Evolutionary conservation across 2,797 vertebrate genomes (phyloP), one percentile per base, ranked within the genome.

Genomic region (Capromys pilorides): DNA sequence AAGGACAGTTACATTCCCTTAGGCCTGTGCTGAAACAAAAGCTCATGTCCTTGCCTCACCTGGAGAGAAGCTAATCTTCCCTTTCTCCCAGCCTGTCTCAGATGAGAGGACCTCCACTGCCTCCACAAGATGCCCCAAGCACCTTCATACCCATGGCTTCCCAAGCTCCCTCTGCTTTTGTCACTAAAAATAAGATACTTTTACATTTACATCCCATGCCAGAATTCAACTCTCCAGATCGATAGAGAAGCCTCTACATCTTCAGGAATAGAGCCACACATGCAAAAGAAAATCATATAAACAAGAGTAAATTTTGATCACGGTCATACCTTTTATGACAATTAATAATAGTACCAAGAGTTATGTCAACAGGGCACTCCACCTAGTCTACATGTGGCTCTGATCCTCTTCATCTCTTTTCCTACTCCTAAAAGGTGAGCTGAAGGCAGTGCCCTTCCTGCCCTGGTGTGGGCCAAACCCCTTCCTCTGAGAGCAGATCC

Each of bases 111-210:
- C 39, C 64, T 54, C 57, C 57, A 36, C 0, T 16, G 36, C 45
- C 62, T 89, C 59, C 8, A 66, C 8, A 0, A 13, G 28, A 83
- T 59, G 62, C 12, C 19, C 41, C 64, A 36, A 21, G 49, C 16
- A 39, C 73, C 64, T 83, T 79, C 59, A 49, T 2, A 11, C 4
- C 22, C 33, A 5, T 36, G 12, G 31, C 31, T 49, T 94, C 57
- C 36, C 21, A 49, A 36, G 7, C 18, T 26, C 3, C 21, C 86
- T 88, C 69, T 31, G 13, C 31, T 81, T 21, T 24, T 64, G 16
- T 28, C 36, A 82, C 80, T 86, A 78, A 83, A 57, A 69, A 62
- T 62, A 67, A 92, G 83, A 61, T 62, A 28, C 41, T 92, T 95
- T 39, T 59, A 77, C 2, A 57, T 1, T 14, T 39, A 12, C 9